phyloP scores from a whole-genome alignment of 2,888 invertebrate species.

The Acanthoscelides obtectus region DNA sequence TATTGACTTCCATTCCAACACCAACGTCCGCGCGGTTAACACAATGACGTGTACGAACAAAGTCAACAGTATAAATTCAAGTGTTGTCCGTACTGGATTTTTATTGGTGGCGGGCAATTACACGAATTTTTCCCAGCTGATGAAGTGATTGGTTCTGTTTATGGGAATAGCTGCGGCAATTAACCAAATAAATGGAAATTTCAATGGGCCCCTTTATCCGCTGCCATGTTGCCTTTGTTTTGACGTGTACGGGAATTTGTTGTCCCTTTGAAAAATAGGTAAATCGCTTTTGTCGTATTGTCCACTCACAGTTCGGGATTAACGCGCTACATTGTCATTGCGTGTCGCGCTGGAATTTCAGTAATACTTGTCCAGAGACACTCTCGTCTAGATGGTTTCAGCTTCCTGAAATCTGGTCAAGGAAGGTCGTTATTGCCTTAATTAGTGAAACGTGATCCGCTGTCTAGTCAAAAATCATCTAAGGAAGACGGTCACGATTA shows the following conservation, averaged over 20 bases:
- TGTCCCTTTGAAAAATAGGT: background rate
- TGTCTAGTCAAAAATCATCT: too few relatives aligned
- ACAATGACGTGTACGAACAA: background rate
- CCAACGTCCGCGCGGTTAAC: background rate
- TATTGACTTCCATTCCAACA: background rate
- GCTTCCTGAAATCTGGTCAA: too few relatives aligned
- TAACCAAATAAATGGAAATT: background rate
- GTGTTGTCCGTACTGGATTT: background rate
- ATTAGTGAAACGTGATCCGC: too few relatives aligned
- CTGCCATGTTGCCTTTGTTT: background rate
- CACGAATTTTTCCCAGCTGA: background rate
- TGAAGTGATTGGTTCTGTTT: background rate
- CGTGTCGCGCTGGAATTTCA: background rate
- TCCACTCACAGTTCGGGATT: background rate
- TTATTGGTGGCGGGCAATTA: background rate
- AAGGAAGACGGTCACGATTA: too few relatives aligned
- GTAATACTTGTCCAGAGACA: too few relatives aligned
- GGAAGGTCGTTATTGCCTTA: too few relatives aligned
- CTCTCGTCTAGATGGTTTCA: too few relatives aligned
- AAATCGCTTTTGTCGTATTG: background rate
- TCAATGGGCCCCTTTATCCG: background rate
- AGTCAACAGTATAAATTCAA: background rate
- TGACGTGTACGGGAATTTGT: background rate
- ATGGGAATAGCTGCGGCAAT: background rate
- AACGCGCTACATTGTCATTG: background rate